A percentile compares a stretch with the other conserved stretches of the same genome.
Evolutionary conservation across 2,797 vertebrate genomes (phyloP).

Genomic region (Sebastes itinus): DNA sequence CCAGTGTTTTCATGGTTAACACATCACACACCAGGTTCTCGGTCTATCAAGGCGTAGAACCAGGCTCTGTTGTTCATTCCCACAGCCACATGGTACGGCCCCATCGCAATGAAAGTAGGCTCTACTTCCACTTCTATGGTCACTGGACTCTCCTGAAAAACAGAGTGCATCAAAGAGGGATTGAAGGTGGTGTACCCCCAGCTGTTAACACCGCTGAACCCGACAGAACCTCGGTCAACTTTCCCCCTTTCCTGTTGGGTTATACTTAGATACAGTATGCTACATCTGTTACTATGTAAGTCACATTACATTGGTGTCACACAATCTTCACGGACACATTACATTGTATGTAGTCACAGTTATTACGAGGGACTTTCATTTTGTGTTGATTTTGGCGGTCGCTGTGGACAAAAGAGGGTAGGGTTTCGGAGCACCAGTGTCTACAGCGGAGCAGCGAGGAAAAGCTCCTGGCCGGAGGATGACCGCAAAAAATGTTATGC

Average conservation of each 20-base stretch:
- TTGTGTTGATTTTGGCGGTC: too few relatives aligned
- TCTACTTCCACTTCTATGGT: constrained; percentile 93
- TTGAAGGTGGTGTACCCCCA: too few relatives aligned
- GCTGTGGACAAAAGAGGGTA: accelerated
- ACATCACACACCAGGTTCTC: constrained; percentile 64
- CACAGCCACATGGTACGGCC: constrained; percentile 92
- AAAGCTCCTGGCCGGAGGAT: too few relatives aligned
- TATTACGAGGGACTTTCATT: accelerated
- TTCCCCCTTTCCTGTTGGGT: too few relatives aligned
- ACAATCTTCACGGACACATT: too few relatives aligned
- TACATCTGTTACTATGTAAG: too few relatives aligned
- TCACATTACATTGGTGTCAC: too few relatives aligned
- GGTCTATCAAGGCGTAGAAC: constrained; percentile 92
- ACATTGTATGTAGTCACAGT: too few relatives aligned
- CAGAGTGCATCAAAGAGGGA: neutral
- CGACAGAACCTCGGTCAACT: too few relatives aligned
- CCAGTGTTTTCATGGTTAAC: neutral
- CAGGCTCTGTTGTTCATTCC: constrained; percentile 99
- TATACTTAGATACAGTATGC: too few relatives aligned
- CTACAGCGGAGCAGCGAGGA: too few relatives aligned
- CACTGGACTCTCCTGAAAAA: constrained; percentile 85
- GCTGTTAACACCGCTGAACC: too few relatives aligned
- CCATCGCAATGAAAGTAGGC: constrained; percentile 92
- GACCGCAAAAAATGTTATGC: accelerated
- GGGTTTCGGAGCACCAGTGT: accelerated